A percentile compares a stretch with the other conserved stretches of the same genome.
Conservation (phyloP, 2,113 vertebrate species). For the Oncorhynchus gorbuscha region DNA sequence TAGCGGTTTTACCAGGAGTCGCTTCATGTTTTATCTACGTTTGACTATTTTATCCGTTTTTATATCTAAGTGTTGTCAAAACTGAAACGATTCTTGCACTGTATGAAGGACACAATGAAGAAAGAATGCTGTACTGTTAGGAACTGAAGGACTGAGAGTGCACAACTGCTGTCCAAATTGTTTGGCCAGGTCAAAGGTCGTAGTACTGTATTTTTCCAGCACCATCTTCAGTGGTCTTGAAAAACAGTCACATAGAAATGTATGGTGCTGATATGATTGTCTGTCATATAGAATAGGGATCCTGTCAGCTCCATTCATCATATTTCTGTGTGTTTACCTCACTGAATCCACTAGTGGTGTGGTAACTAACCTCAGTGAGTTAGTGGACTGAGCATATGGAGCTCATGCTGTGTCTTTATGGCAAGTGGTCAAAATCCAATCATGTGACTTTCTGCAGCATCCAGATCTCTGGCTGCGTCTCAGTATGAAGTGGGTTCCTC, state of each 20-base stretch:
- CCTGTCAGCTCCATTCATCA: no score
- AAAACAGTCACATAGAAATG: no score
- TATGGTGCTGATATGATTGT: neutral
- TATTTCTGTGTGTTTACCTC: neutral
- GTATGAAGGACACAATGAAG: neutral
- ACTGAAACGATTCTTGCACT: constrained; percentile 14
- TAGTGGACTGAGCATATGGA: neutral
- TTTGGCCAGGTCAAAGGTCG: neutral
- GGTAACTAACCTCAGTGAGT: neutral
- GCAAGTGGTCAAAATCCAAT: neutral
- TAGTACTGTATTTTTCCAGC: neutral
- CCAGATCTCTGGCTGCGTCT: neutral
- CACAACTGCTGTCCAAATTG: constrained; percentile 13
- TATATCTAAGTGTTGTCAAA: constrained; percentile 32
- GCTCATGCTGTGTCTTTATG: neutral
- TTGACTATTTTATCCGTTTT: constrained; percentile 17
- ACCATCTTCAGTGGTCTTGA: neutral
- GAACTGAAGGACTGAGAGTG: neutral
- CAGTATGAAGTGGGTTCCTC: neutral
- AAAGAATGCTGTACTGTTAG: neutral
- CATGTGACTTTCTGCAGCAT: constrained; percentile 7
- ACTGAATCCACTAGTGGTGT: neutral
- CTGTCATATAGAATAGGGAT: no score
- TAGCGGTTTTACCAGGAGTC: constrained; percentile 12
- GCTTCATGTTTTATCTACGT: constrained; percentile 16